Percentiles rank a stretch among this genome's conserved stretches.
phyloP scores from a whole-genome alignment of 2,888 invertebrate species.

The Sarcophaga subvicina region DNA sequence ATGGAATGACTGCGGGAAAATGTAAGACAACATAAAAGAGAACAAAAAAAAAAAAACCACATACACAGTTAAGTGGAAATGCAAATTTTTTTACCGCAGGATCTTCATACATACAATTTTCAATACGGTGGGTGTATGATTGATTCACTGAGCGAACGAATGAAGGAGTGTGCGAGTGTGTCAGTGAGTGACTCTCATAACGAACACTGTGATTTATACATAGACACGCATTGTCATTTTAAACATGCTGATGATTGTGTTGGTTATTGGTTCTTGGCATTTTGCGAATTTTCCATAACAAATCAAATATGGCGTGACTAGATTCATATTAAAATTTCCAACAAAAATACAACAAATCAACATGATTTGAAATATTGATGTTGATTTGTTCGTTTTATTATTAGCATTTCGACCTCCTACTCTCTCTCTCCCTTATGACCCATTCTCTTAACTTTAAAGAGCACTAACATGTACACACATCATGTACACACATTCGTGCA shows the following conservation, averaged over 20 bases:
- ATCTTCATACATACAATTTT: neutral
- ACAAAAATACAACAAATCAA: slow-evolving; percentile 53
- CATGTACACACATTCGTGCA: neutral
- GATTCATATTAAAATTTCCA: slow-evolving; percentile 65
- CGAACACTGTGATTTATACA: slow-evolving; percentile 48
- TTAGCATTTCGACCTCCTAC: neutral
- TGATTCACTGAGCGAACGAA: neutral
- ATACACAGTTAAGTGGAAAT: slow-evolving; percentile 48
- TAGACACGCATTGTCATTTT: slow-evolving; percentile 51
- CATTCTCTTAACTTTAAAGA: neutral
- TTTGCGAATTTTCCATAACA: slow-evolving; percentile 60
- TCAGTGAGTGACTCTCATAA: slow-evolving; percentile 9
- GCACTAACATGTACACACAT: neutral
- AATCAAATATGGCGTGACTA: slow-evolving; percentile 67
- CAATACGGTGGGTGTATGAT: neutral
- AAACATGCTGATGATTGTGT: slow-evolving; percentile 40
- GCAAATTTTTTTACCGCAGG: slow-evolving; percentile 41
- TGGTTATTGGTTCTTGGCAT: slow-evolving; percentile 29
- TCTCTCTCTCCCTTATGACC: neutral
- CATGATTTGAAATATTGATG: slow-evolving; percentile 59
- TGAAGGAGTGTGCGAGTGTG: neutral
- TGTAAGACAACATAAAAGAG: neutral
- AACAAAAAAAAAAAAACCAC: slow-evolving; percentile 12
- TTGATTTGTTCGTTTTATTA: slow-evolving; percentile 43
- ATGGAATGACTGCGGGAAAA: slow-evolving; percentile 12